Evolutionary conservation across 2,797 vertebrate genomes (phyloP), one percentile per base, ranked within the genome.

Genomic region (Gymnoscopelus microlampas): DNA sequence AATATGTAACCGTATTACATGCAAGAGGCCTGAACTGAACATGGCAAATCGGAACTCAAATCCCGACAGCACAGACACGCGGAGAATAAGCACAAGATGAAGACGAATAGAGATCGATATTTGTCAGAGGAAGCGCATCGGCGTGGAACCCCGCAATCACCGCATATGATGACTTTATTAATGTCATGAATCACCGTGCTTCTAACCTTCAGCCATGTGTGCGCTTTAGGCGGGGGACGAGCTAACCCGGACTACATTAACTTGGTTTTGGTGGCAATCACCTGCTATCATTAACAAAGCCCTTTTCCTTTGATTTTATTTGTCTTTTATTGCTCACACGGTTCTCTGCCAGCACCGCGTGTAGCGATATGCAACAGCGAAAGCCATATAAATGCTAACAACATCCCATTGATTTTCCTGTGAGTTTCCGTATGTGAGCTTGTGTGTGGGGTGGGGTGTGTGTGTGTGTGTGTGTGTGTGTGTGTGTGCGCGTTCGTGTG

Each of bases 371-470:
- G 79, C 73, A 74, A 81, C 19, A 24, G 75, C 60, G 79, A 81
- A 86, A 88, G 79, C 81, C 65, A 85, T 86, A 89, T 84, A 89
- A 90, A 89, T 89, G 86, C 85, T 80, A 89, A 87, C 85, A 88
- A 78, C 68, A 32, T 71, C 15, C 51, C 84, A 91, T 90, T 79
- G 90, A 91, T 91, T 89, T 87, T 66, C 60, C 55, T 5, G 50
- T n/a, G 6, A n/a, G 50, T 51, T 15, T 51, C 50, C 6, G 50
- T 13, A 15, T 51, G 50, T 13, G 3, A 1, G 26, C 26, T 29
- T 29, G 26, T 29, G 26, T 29, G 49, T 50, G 55, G 29, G 64
- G 59, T 58, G 58, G n/a, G 12, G 39, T 47, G 11, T 63, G 7
- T 13, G 48, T 44, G 49, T 67, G 5, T 70, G 66, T 56, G 61